phyloP scores from a whole-genome alignment of 1,140 invertebrate species.

The Drosophila ficusphila region DNA sequence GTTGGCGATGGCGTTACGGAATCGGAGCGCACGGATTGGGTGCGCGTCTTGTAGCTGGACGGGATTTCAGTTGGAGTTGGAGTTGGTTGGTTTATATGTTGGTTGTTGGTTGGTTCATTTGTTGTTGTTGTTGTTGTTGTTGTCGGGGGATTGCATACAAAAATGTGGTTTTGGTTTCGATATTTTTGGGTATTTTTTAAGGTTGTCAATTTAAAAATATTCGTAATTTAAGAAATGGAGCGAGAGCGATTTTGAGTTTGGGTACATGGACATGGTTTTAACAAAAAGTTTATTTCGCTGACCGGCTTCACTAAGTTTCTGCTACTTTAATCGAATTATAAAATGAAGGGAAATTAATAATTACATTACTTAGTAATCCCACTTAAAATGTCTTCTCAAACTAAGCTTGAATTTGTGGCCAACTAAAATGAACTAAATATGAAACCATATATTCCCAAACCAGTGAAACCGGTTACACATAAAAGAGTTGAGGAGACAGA shows the following conservation, averaged over 20 bases:
- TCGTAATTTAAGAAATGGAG: conserved; percentile 49
- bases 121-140: conserved; percentile 54
- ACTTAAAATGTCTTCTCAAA: no score
- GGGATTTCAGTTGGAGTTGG: conserved; percentile 23
- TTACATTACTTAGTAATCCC: no score
- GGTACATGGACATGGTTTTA: conserved; percentile 19
- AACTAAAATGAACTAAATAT: background rate
- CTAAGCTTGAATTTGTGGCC: no score
- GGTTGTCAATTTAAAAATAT: conserved; percentile 35
- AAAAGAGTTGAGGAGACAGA: background rate
- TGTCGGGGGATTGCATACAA: conserved; percentile 64
- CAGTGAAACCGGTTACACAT: conserved; percentile 7
- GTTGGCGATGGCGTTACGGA: conserved; percentile 90
- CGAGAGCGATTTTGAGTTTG: conserved; percentile 57
- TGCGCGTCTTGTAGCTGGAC: conserved; percentile 85
- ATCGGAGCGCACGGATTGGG: conserved; percentile 90
- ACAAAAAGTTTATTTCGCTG: conserved; percentile 6
- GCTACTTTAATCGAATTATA: no score
- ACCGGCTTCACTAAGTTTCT: conserved; percentile 7
- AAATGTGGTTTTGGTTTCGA: conserved; percentile 65
- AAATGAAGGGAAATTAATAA: background rate
- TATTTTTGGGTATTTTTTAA: conserved; percentile 30
- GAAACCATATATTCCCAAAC: background rate
- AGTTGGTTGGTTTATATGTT: conserved; percentile 42
- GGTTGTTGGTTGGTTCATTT: conserved; percentile 48